Evolutionary conservation across 2,888 invertebrate species (phyloP), one percentile per base, ranked within the genome.

Genomic region (Vandiemenella viatica): DNA sequence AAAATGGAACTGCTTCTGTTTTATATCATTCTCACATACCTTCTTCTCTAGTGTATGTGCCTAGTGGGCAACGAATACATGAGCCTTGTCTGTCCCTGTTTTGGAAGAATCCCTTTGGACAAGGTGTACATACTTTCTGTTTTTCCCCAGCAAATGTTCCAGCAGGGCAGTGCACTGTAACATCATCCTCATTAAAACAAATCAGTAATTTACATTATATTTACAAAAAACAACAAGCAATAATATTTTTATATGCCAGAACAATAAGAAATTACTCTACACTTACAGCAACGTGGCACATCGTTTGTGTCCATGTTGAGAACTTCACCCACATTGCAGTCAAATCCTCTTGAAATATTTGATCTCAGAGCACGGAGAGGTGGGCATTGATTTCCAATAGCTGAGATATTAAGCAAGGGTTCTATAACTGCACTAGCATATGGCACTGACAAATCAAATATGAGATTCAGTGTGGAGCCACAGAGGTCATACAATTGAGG

Each of bases 401-500:
- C 80, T 1, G 87, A 85, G 2, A 92, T 84, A 61, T 91, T 92
- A 21, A 92, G 67, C 5, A 93, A 71, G 3, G 90, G 86, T 62
- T 91, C 90, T 57, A 92, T 87, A 1, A 90, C 81, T 22, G 83
- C 86, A 61, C 87, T 91, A 3, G 92, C 89, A 55, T 90, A 86
- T 1, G 93, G 92, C 8, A 93, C 92, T 37, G 89, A 87, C 40
- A 96, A 68, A 66, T 95, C 95, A 61, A 95, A 95, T 60, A 95
- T 92, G 1, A 95, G 75, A 60, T 86, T 88, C 52, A 96, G 66
- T 0, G 93, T 95, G 1, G 91, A 89, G 13, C 95, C 95, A 61
- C 95, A 96, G 1, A 95, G 79, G 57, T 95, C 93, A 63, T 95
- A 96, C 1, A 96, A 69, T 61, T 92, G 88, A 1, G 89, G 87